Evolutionary conservation across 1,140 invertebrate species (phyloP).

Genomic region (Melanaphis sacchari): DNA sequence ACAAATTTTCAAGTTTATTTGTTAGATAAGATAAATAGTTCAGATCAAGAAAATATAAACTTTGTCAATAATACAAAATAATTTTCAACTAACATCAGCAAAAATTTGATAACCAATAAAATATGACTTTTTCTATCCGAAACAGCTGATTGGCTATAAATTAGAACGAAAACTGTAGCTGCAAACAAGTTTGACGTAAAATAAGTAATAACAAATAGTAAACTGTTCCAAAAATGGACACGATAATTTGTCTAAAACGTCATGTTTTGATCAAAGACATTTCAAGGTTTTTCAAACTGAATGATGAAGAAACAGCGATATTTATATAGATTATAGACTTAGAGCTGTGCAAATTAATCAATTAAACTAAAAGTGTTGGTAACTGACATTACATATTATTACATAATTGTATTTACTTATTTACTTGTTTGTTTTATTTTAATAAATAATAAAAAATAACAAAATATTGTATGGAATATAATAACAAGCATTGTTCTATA

Average conservation of each 20-base stretch:
- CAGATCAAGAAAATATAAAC: neutral
- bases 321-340: neutral
- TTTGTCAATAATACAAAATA: neutral
- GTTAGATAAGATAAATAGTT: neutral
- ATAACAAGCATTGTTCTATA: neutral
- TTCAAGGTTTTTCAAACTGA: neutral
- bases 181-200: neutral
- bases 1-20: neutral
- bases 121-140: neutral
- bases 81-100: neutral
- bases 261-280: neutral
- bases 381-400: neutral
- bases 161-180: neutral
- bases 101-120: neutral
- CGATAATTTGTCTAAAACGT: neutral
- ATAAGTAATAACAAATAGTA: slow-evolving; percentile 2
- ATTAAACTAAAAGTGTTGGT: neutral
- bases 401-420: neutral
- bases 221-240: neutral
- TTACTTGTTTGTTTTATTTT: neutral
- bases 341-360: neutral
- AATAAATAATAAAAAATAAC: neutral
- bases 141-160: neutral
- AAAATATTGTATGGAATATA: neutral
- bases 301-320: neutral